These are phyloP conservation scores for Indri indri DNA, from an alignment of 2,113 vertebrate genomes.

Conservation along the genomic window DNA sequence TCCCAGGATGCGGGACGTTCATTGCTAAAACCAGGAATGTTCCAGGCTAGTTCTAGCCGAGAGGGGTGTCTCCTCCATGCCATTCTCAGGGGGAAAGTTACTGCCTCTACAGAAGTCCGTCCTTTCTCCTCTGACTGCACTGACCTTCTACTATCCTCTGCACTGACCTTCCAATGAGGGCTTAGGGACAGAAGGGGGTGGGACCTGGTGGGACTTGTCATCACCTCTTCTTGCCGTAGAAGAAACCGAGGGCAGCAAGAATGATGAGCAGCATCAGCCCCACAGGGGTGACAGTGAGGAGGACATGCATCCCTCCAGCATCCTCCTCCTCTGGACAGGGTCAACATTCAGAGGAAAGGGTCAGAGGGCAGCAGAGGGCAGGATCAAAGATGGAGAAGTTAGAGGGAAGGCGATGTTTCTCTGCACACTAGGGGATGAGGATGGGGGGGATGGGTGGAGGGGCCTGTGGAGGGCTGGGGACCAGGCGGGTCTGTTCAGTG, in stretches of 20 bases:
- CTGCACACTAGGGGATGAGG: not conserved
- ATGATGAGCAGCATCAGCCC: constrained; percentile 82
- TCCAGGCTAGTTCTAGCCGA: not conserved
- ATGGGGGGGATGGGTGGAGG: not conserved
- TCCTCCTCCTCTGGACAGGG: constrained; percentile 82
- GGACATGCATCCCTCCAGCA: constrained; percentile 75
- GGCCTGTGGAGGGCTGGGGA: not conserved
- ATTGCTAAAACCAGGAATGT: not conserved
- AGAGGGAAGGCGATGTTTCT: not conserved
- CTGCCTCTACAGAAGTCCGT: not conserved
- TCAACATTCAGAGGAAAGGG: fast-evolving
- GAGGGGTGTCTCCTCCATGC: not conserved
- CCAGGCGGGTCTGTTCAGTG: not conserved
- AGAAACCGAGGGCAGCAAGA: constrained; percentile 79
- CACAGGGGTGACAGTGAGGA: constrained; percentile 82
- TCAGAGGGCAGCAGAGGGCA: not conserved
- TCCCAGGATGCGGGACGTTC: not conserved
- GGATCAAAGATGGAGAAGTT: not conserved
- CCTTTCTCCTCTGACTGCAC: not conserved
- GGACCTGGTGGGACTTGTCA: fast-evolving
- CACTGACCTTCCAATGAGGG: not conserved
- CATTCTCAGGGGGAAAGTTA: not conserved
- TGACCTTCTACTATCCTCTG: not conserved
- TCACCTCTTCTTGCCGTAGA: constrained; percentile 87
- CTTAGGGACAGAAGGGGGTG: not conserved